Percentiles rank a stretch among this genome's conserved stretches.
Evolutionary conservation across 2,113 vertebrate species (phyloP).

Genomic region (Mugil cephalus): DNA sequence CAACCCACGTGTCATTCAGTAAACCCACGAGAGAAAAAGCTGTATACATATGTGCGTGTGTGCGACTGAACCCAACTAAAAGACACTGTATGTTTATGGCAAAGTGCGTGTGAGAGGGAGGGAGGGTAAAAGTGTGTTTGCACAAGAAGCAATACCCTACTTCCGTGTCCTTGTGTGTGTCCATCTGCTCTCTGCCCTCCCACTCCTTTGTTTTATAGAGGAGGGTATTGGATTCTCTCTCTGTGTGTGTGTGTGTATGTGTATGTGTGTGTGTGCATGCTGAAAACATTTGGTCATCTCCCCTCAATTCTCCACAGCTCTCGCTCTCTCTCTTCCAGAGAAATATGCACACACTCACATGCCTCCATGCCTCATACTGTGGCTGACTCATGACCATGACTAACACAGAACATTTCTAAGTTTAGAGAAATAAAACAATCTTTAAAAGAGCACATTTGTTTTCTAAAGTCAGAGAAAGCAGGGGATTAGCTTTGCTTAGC

Average conservation of each 20-base stretch:
- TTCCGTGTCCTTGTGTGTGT: slow-evolving; percentile 28
- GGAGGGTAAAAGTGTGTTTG: not conserved
- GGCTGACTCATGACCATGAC: slow-evolving; percentile 50
- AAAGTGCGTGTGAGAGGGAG: not conserved
- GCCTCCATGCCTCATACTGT: slow-evolving; percentile 33
- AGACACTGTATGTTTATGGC: not conserved
- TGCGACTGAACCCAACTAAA: slow-evolving; percentile 1
- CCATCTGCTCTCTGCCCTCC: slow-evolving; percentile 56
- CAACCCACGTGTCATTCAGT: slow-evolving; percentile 14
- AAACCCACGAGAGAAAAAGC: slow-evolving; percentile 3
- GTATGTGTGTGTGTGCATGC: slow-evolving; percentile 13
- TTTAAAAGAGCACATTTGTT: not conserved
- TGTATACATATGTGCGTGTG: slow-evolving; percentile 29
- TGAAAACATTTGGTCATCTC: slow-evolving; percentile 42
- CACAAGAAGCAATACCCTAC: slow-evolving; percentile 18
- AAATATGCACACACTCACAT: slow-evolving; percentile 11
- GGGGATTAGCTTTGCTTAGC: too few species aligned
- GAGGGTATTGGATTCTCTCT: slow-evolving; percentile 29
- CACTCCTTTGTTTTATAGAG: slow-evolving; percentile 46
- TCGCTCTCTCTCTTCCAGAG: not conserved
- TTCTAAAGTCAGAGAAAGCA: not conserved
- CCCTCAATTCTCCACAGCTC: slow-evolving; percentile 11
- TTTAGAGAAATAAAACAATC: slow-evolving; percentile 6
- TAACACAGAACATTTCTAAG: slow-evolving; percentile 36
- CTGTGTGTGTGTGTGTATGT: slow-evolving; percentile 21